Evolutionary conservation across 2,888 invertebrate species (phyloP), one percentile per base, ranked within the genome.

Genomic region (Choreutis nemorana): DNA sequence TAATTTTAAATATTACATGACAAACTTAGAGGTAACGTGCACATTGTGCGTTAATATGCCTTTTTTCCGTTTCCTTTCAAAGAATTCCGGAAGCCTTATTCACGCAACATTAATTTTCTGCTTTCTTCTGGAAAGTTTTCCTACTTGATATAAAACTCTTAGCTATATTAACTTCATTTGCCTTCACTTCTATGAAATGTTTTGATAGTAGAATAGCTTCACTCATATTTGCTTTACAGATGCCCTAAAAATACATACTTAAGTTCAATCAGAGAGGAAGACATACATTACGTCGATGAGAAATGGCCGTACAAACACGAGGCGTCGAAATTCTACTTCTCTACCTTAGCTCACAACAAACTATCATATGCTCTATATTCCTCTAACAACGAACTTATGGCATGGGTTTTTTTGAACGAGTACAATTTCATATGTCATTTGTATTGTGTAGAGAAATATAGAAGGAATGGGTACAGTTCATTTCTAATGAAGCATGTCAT

Each of bases 291-390:
- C 11, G 37, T 51, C 2, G 44, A 52, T 22, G 28, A 32, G 25
- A 42, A 37, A 2, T 55, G 51, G 52, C 39, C 39, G 1, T 48
- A 40, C 25, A 35, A 42, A 4, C 35, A 33, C 18, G 30, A 32
- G 1, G 28, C 20, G 0, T 39, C 50, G 1, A 28, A 37, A 5
- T 26, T 30, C 12, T 35, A 41, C 15, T 53, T 51, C 13, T 34
- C 43, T 32, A 18, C 26, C 3, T 32, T 51, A 26, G 39, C 44
- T 24, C 35, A 36, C 2, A 36, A 42, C 23, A 38, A 36, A 9
- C 36, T 42, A 6, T 39, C 41, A 2, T 52, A 46, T 14, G 50
- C 44, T 1, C 33, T 55, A 1, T 53, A 47, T 32, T 43, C 42
- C 3, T 24, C 13, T 7, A 31, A 41, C 26, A 23, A 46, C 10